Evolutionary conservation across 2,113 vertebrate genomes (phyloP).

Genomic region (Telmatochromis bifrenatus): DNA sequence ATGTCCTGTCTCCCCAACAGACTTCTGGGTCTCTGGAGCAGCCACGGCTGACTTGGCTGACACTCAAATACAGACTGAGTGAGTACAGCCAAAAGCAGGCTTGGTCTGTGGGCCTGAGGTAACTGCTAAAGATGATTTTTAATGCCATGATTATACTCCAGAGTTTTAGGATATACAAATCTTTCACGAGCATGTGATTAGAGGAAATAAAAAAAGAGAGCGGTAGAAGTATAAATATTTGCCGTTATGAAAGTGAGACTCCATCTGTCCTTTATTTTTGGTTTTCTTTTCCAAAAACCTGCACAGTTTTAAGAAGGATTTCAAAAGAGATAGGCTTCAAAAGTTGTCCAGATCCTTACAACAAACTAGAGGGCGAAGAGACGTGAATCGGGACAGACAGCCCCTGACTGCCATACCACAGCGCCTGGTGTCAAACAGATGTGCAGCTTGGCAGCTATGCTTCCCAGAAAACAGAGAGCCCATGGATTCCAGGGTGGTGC

Average conservation of each 20-base stretch:
- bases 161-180: neutral
- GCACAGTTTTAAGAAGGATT: neutral
- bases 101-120: constrained; percentile 9
- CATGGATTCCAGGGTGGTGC: constrained; percentile 45
- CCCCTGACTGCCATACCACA: constrained; percentile 61
- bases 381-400: constrained; percentile 56
- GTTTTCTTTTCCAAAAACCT: neutral
- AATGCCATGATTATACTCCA: neutral
- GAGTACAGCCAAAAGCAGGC: constrained; percentile 14
- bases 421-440: constrained; percentile 71
- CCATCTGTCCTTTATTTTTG: neutral
- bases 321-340: neutral
- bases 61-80: constrained; percentile 48
- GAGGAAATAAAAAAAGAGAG: neutral
- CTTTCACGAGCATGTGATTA: neutral
- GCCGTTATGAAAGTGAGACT: neutral
- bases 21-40: constrained; percentile 58
- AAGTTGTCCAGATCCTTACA: constrained; percentile 15
- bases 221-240: neutral
- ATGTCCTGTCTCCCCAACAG: constrained; percentile 63
- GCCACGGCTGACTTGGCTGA: constrained; percentile 48
- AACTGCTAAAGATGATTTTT: constrained; percentile 15
- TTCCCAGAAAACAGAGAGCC: constrained; percentile 56
- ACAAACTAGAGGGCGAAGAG: constrained; percentile 25
- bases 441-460: constrained; percentile 64